Percentiles rank a stretch among this genome's conserved stretches.
phyloP scores from a whole-genome alignment of 2,797 vertebrate genomes.

The Malacoraja senta region DNA sequence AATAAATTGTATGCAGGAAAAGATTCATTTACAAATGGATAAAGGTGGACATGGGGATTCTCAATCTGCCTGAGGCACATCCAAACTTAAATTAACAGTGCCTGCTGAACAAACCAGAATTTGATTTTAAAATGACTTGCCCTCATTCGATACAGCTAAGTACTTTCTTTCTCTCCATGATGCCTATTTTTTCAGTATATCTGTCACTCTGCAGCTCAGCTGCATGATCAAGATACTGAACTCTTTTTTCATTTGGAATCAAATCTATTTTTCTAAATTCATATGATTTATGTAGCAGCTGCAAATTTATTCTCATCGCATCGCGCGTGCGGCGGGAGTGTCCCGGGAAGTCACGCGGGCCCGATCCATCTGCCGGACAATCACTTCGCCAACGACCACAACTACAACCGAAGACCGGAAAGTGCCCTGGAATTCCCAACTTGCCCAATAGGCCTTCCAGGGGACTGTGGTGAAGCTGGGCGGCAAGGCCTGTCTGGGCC shows the following conservation, averaged over 20 bases:
- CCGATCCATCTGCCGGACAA: no score
- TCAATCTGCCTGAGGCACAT: neutral
- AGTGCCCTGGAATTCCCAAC: no score
- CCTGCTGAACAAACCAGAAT: neutral
- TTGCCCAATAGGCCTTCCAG: no score
- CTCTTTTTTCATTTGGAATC: no score
- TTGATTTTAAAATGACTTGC: neutral
- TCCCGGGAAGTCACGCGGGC: no score
- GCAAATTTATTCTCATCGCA: neutral
- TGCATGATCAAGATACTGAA: neutral
- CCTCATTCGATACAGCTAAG: neutral
- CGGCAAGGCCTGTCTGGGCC: no score
- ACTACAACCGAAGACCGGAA: no score
- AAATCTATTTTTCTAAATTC: neutral
- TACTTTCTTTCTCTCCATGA: neutral
- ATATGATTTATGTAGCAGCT: neutral
- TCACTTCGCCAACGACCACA: no score
- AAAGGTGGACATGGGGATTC: neutral
- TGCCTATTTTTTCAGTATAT: neutral
- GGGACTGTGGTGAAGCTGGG: no score
- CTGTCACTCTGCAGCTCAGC: neutral
- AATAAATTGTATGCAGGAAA: neutral
- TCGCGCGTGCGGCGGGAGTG: no score
- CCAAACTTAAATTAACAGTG: neutral
- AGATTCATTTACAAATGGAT: neutral